A percentile compares a stretch with the other conserved stretches of the same genome.
These are phyloP conservation scores for Helogale parvula DNA, from an alignment of 2,113 vertebrate species.

Conservation along the genomic window DNA sequence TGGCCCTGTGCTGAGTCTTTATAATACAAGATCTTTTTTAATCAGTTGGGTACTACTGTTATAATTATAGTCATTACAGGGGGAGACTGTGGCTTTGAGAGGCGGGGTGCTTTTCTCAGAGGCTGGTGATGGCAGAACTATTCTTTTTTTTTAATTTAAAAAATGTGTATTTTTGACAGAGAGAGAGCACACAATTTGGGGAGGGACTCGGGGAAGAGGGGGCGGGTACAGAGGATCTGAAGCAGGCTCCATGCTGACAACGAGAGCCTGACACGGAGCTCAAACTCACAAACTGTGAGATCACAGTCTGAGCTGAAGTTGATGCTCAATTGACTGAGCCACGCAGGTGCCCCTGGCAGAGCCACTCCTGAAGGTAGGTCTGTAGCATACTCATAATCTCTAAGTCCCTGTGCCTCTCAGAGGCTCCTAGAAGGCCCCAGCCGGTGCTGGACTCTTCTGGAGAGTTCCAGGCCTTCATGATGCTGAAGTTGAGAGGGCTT, in stretches of 20 bases:
- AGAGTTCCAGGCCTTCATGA: neutral
- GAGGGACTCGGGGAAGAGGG: too few relatives aligned
- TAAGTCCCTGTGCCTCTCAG: neutral
- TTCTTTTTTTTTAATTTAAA: neutral
- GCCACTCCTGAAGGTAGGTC: neutral
- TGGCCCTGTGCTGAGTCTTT: neutral
- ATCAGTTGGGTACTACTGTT: neutral
- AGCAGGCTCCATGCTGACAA: too few relatives aligned
- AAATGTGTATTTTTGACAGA: too few relatives aligned
- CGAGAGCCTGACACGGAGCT: too few relatives aligned
- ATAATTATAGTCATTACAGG: neutral
- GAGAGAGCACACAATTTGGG: too few relatives aligned
- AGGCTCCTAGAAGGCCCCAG: neutral
- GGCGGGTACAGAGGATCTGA: too few relatives aligned
- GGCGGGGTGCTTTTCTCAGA: neutral
- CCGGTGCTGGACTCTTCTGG: neutral
- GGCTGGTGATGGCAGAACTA: neutral
- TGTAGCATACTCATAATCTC: neutral
- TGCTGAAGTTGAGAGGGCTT: neutral
- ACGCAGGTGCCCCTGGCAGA: neutral
- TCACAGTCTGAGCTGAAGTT: too few relatives aligned
- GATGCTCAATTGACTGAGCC: too few relatives aligned
- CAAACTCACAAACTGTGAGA: too few relatives aligned
- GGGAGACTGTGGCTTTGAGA: neutral
- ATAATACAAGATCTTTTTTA: neutral